Conservation (phyloP, 2,797 vertebrate genomes). For the Takifugu rubripes region DNA sequence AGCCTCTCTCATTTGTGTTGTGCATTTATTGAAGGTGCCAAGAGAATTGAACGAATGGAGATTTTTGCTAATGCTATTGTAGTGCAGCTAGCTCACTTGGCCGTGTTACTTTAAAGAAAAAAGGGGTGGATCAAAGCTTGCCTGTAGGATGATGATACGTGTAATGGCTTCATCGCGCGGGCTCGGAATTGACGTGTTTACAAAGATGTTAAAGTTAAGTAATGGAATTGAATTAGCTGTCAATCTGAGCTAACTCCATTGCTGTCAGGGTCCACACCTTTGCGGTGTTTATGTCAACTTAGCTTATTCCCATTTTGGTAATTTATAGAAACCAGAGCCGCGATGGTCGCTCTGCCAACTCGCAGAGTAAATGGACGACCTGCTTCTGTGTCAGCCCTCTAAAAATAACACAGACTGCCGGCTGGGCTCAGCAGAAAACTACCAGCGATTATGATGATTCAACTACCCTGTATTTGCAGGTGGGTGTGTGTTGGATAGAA, state of each 20-base stretch:
- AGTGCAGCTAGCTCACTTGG: constrained; percentile 2
- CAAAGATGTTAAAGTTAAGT: constrained; percentile 39
- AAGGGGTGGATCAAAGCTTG: constrained; percentile 7
- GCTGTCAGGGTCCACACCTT: constrained; percentile 62
- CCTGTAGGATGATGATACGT: constrained; percentile 3
- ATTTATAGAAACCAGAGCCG: constrained; percentile 59
- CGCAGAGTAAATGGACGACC: constrained; percentile 67
- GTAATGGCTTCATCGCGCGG: constrained; percentile 12
- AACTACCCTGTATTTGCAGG: constrained; percentile 72
- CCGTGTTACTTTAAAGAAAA: constrained; percentile 6
- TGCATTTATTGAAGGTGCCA: constrained; percentile 1
- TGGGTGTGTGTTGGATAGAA: constrained; percentile 41
- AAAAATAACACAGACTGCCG: constrained; percentile 74
- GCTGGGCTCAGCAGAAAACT: constrained; percentile 76
- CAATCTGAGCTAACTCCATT: constrained; percentile 49
- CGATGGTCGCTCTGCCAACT: constrained; percentile 66
- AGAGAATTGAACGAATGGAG: background rate
- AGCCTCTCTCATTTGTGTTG: constrained; percentile 8
- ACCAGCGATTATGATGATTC: constrained; percentile 77
- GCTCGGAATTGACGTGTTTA: constrained; percentile 35
- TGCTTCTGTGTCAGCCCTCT: constrained; percentile 74
- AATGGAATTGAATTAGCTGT: constrained; percentile 42
- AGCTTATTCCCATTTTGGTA: constrained; percentile 67
- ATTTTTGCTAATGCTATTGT: background rate
- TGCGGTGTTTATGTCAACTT: constrained; percentile 60